phyloP scores from a whole-genome alignment of 2,888 invertebrate species.

The Drosophila fulvimacula region DNA sequence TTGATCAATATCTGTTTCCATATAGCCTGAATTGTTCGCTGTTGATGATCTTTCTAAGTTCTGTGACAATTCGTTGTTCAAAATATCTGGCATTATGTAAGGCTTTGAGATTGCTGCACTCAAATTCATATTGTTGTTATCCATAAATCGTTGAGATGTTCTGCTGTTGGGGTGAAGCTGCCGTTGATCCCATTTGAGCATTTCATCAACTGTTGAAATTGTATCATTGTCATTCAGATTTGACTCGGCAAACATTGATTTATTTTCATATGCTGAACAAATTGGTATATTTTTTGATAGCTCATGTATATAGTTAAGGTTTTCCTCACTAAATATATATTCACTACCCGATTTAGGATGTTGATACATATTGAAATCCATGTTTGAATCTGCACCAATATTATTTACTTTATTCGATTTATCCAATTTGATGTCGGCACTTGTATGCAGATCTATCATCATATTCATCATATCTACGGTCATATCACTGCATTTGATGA shows the following conservation, averaged over 20 bases:
- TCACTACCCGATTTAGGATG: constrained; percentile 41
- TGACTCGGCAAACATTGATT: constrained; percentile 82
- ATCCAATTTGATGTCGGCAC: not conserved
- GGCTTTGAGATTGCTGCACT: not conserved
- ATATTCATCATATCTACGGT: constrained; percentile 52
- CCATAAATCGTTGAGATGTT: not conserved
- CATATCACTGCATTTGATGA: constrained; percentile 49
- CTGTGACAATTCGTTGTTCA: constrained; percentile 40
- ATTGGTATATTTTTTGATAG: constrained; percentile 84
- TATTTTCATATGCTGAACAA: constrained; percentile 84
- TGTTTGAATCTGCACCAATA: constrained; percentile 4
- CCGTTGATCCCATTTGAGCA: constrained; percentile 78
- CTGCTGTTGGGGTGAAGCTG: constrained; percentile 21
- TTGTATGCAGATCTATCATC: constrained; percentile 22
- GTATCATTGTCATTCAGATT: constrained; percentile 17
- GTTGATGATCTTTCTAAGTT: not conserved
- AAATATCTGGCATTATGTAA: constrained; percentile 56
- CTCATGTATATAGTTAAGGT: constrained; percentile 84
- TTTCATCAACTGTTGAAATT: constrained; percentile 75
- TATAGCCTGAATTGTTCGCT: constrained; percentile 29
- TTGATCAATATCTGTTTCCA: constrained; percentile 71
- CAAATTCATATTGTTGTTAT: not conserved
- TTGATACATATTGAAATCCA: constrained; percentile 3
- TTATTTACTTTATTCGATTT: constrained; percentile 1
- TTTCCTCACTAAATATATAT: constrained; percentile 83